Percentiles rank a stretch among this genome's conserved stretches.
These are phyloP conservation scores for Peromyscus eremicus DNA, from an alignment of 2,797 vertebrate species.

Conservation along the genomic window DNA sequence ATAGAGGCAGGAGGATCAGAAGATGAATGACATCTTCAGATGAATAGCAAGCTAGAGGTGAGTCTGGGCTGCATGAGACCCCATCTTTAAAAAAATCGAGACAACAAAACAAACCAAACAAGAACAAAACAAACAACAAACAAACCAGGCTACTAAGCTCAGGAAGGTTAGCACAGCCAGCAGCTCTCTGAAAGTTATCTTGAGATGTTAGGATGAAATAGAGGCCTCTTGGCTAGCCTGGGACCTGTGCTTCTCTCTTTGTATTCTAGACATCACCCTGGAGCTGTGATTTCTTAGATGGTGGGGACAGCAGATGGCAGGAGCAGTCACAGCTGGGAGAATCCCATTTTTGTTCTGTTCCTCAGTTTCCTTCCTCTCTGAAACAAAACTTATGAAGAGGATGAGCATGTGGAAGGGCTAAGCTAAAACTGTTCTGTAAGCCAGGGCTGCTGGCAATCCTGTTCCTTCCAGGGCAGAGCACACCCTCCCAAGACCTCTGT, in stretches of 20 bases:
- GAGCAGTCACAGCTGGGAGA: constrained; percentile 60
- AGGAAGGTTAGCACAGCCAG: rapidly evolving
- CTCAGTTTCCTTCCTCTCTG: constrained; percentile 57
- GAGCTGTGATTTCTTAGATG: constrained; percentile 48
- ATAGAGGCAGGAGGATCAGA: neutral
- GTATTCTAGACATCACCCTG: neutral
- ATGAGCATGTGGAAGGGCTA: neutral
- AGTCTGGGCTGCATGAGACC: neutral
- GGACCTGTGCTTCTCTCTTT: neutral
- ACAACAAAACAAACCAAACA: neutral
- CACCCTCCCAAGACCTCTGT: neutral
- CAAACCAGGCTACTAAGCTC: neutral
- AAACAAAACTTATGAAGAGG: constrained; percentile 1
- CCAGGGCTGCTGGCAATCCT: neutral
- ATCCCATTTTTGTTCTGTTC: constrained; percentile 54
- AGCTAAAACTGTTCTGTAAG: constrained; percentile 15
- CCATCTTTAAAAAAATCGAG: neutral
- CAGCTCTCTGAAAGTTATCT: neutral
- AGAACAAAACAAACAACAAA: neutral
- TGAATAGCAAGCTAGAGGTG: neutral
- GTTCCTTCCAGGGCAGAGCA: neutral
- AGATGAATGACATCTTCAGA: neutral
- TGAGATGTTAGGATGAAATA: rapidly evolving
- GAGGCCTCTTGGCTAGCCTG: neutral
- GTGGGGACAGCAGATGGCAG: constrained; percentile 65